Base-by-base conservation (phyloP, 2,113 vertebrate species). In the Cariama cristata region DNA sequence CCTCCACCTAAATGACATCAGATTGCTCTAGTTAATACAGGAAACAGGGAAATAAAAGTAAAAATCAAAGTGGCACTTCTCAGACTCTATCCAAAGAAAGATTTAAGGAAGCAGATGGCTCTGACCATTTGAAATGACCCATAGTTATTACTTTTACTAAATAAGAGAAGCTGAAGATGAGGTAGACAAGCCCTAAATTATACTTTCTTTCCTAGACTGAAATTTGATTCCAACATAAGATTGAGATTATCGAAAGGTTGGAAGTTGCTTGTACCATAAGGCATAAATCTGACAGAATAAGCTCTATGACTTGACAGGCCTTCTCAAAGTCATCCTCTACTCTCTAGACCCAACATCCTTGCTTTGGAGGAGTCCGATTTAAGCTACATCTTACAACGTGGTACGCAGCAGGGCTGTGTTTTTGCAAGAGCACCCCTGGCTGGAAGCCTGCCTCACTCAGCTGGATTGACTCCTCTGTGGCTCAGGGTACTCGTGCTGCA, bases 1-100 rank as follows among this genome's bases (percentile, higher is more conserved):
- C 50, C 79, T 96, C 84, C 81, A 94, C 84, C 79, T 96, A 85
- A 94, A 91, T 91, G 69, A 86, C 59, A 89, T 93, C 79, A 92
- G 74, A 56, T 62, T 95, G 52, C 56, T 93, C 56, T 40, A 82
- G 64, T 8, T 91, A 69, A 82, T 91, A 42, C 62, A 95, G 86
- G 80, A 96, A 87, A 81, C 84, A 84, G 76, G 73, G 88, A 95
- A 93, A 92, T 18, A 45, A 45, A 45, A 38, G 38, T n/a, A n/a
- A n/a, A 63, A 90, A 84, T 73, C 67, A 47, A 82, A 96, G 83
- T 20, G 84, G 12, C 68, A 7, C 38, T 59, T 84, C 40, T 91
- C 90, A 81, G 42, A 69, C 28, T 60, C 45, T 75, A 50, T 59
- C 38, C 52, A 91, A 62, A 81, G 52, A 90, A 80, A 88, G n/a